Evolutionary conservation across 2,113 vertebrate species (phyloP), one percentile per base, ranked within the genome.

Genomic region (Rattus rattus): DNA sequence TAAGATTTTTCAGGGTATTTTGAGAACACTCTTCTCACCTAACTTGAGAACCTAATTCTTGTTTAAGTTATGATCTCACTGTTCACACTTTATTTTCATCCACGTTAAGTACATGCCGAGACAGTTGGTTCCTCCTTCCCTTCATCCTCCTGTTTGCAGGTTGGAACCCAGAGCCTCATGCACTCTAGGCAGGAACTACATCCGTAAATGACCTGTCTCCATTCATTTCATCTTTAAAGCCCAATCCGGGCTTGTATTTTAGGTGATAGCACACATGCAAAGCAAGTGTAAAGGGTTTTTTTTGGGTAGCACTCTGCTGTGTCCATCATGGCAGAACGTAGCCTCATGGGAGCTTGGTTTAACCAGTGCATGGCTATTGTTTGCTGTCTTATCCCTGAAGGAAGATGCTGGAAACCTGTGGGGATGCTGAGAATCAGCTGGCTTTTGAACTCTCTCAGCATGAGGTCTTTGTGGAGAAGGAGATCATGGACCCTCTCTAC

Each of bases 391-490:
- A 94, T 96, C 80, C 94, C 65, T 94, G 49, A 98, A 99, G 99
- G 98, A 99, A 99, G 98, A 99, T 99, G 99, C 99, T 99, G 98
- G 99, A 99, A 95, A 99, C 99, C 0, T 99, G 99, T 56, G 99
- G 99, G 0, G 99, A 99, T 17, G 99, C 99, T 0, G 99, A 99
- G 98, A 99, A 99, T 39, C 99, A 99, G 61, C 98, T 99, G 98
- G 99, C 99, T 0, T 98, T 99, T 22, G 99, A 99, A 88, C 98
- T 99, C 77, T 99, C 99, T 94, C 99, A 99, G 86, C 99, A 99
- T 0, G 99, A 99, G 97, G 98, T 99, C 33, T 99, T 99, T 97
- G 98, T 99, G 1, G 99, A 99, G 97, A 99, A 98, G 90, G 99
- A 99, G 24, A 98, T 99, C n/a, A 94, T 99, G 94, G 99, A 99